Evolutionary conservation across 1,140 invertebrate species (phyloP).

Genomic region (Chelonus insularis): DNA sequence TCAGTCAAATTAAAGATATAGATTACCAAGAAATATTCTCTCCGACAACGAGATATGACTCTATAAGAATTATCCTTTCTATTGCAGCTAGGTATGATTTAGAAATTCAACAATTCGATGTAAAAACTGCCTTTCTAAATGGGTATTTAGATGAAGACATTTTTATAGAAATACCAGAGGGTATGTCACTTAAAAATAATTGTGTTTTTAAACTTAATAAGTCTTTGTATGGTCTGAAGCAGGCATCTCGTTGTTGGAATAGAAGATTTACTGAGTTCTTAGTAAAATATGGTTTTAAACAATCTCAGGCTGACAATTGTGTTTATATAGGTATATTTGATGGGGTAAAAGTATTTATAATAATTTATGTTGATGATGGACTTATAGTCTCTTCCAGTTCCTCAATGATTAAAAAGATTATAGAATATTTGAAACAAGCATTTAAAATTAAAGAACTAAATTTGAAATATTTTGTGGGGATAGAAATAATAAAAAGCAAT

Average conservation of each 20-base stretch:
- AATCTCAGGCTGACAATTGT: too few species aligned
- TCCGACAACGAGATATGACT: constrained; percentile 31
- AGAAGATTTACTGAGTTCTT: constrained; percentile 19
- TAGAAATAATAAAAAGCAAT: too few species aligned
- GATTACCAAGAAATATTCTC: constrained; percentile 30
- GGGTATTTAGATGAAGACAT: constrained; percentile 9
- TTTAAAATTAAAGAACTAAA: too few species aligned
- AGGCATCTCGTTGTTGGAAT: constrained; percentile 40
- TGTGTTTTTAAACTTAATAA: constrained; percentile 32
- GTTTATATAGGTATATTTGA: too few species aligned
- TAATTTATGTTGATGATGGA: too few species aligned
- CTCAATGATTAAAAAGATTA: too few species aligned
- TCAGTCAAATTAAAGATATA: constrained; percentile 13
- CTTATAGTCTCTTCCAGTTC: too few species aligned
- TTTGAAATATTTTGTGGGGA: too few species aligned
- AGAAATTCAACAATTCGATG: constrained; percentile 38
- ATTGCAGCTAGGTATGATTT: constrained; percentile 28
- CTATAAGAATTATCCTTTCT: constrained; percentile 25
- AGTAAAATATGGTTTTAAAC: too few species aligned
- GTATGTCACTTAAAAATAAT: constrained; percentile 5
- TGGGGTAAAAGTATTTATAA: too few species aligned
- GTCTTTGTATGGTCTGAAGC: constrained; percentile 36
- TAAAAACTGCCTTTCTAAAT: constrained; percentile 40
- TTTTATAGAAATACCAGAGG: not conserved
- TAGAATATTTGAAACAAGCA: too few species aligned